Percentiles rank a stretch among this genome's conserved stretches.
phyloP scores from a whole-genome alignment of 2,797 vertebrate genomes.

The Girardinus metallicus region DNA sequence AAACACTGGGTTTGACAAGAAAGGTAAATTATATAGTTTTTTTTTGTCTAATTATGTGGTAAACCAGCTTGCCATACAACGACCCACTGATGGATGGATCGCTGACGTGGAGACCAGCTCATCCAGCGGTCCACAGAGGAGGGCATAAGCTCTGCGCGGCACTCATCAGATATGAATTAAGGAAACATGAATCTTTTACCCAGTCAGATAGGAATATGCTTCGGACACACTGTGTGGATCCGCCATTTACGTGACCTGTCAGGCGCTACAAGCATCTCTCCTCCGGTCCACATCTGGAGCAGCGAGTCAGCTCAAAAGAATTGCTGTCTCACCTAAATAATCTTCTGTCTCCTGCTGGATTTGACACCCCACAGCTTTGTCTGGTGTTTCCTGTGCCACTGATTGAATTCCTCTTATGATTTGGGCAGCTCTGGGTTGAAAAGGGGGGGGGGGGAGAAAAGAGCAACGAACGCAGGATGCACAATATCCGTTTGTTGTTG shows the following conservation, averaged over 20 bases:
- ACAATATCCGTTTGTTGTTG: constrained; percentile 24
- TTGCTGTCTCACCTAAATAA: constrained; percentile 49
- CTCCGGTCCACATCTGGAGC: constrained; percentile 39
- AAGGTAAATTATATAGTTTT: not conserved
- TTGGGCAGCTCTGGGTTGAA: constrained; percentile 45
- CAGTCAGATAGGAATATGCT: not conserved
- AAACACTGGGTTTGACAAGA: not conserved
- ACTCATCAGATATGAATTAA: constrained; percentile 24
- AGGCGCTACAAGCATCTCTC: constrained; percentile 45
- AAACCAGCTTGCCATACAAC: not conserved
- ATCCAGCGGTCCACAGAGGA: constrained; percentile 46
- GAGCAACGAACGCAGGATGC: constrained; percentile 37
- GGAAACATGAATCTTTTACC: constrained; percentile 14
- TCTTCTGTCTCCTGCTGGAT: constrained; percentile 28
- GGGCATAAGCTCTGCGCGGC: constrained; percentile 2
- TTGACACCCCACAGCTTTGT: not conserved
- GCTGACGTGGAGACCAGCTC: constrained; percentile 28
- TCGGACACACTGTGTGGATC: not conserved
- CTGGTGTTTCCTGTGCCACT: constrained; percentile 2
- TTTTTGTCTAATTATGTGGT: not conserved
- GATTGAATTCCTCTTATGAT: constrained; percentile 61
- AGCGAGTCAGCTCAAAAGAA: constrained; percentile 38
- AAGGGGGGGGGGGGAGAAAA: not conserved
- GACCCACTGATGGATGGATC: constrained; percentile 26
- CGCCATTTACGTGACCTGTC: constrained; percentile 49